Evolutionary conservation across 2,888 invertebrate species (phyloP).

Genomic region (Tiliacea citrago): DNA sequence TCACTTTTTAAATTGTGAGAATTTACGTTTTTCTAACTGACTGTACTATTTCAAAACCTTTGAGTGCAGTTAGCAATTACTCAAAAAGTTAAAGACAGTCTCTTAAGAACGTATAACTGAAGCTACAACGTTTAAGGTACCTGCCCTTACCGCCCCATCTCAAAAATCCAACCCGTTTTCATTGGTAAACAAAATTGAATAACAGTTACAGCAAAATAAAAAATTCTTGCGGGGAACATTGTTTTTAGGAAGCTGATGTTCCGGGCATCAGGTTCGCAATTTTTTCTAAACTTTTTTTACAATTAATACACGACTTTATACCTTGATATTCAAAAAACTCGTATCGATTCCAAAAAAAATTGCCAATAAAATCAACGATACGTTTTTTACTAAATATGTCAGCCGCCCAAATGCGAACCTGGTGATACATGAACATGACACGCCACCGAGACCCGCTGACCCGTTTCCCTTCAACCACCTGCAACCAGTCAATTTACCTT

Average conservation of each 20-base stretch:
- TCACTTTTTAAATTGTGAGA: too few relatives aligned
- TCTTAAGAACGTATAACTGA: too few relatives aligned
- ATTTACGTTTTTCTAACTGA: neutral
- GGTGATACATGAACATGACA: conserved; percentile 89
- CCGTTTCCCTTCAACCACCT: conserved; percentile 86
- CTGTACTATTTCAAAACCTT: neutral
- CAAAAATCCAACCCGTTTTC: neutral
- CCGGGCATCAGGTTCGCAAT: neutral
- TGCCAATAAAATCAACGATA: neutral
- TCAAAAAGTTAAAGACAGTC: neutral
- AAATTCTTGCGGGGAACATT: neutral
- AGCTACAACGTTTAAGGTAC: neutral
- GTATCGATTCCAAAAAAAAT: neutral
- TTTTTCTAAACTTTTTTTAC: neutral
- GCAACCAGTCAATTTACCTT: conserved; percentile 89
- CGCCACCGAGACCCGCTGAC: conserved; percentile 86
- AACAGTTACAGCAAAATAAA: neutral
- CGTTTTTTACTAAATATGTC: conserved; percentile 35
- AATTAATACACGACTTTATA: neutral
- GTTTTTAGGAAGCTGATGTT: too few relatives aligned
- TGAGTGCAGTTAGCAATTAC: too few relatives aligned
- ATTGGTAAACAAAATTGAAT: neutral
- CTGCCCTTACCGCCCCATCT: neutral
- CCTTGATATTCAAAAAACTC: neutral
- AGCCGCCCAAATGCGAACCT: conserved; percentile 74